A percentile compares a stretch with the other conserved stretches of the same genome.
These are phyloP conservation scores for Neopelma chrysocephalum DNA, from an alignment of 2,797 vertebrate genomes.

Conservation along the genomic window DNA sequence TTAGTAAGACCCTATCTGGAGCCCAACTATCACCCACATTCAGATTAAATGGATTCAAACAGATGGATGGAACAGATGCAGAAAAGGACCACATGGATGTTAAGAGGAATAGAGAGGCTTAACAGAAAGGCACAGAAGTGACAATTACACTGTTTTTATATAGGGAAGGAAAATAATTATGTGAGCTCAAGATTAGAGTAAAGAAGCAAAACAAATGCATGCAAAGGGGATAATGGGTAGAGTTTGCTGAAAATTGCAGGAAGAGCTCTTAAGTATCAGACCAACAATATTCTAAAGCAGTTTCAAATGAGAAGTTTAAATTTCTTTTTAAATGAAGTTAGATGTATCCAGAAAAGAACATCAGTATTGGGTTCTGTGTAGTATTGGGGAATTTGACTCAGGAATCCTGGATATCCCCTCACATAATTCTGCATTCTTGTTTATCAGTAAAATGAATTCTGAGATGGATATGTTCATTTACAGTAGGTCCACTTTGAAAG, in stretches of 20 bases:
- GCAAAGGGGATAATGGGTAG: neutral
- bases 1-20: neutral
- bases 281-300: rapidly evolving
- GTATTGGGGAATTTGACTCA: neutral
- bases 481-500: neutral
- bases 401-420: neutral
- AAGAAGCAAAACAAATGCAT: neutral
- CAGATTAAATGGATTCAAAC: neutral
- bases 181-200: neutral
- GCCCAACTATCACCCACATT: neutral
- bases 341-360: neutral
- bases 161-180: neutral
- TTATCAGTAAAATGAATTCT: neutral
- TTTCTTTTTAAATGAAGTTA: neutral
- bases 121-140: neutral
- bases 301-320: neutral
- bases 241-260: neutral
- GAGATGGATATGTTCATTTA: neutral
- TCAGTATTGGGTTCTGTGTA: neutral
- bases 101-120: neutral
- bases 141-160: neutral
- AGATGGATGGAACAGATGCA: conserved; percentile 12
- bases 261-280: neutral
- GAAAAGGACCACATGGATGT: neutral
- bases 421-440: neutral